Percentiles rank a stretch among this genome's conserved stretches.
Conservation (phyloP, 2,113 vertebrate species). For the Scytalopus superciliaris region DNA sequence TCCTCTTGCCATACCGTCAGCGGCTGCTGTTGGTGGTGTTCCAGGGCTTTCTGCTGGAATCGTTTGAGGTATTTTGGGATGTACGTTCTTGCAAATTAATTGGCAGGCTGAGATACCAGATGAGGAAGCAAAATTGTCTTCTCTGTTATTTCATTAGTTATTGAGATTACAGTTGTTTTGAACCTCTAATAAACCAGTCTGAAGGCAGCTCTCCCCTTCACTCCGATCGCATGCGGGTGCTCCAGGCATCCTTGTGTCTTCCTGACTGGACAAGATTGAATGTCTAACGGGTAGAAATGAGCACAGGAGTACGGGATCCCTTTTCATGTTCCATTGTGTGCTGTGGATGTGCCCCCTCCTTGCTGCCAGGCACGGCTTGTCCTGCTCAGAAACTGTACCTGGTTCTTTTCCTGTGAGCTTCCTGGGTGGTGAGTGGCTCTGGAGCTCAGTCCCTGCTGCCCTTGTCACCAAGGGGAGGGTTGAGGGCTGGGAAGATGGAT, state of each 20-base stretch:
- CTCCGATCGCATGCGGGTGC: neutral
- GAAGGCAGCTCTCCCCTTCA: neutral
- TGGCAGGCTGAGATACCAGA: conserved; percentile 9
- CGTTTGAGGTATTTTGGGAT: conserved; percentile 8
- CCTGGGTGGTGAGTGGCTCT: fast-evolving
- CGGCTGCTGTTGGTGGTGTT: neutral
- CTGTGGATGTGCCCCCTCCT: neutral
- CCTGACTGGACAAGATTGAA: neutral
- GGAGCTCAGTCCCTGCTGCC: neutral
- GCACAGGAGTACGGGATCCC: neutral
- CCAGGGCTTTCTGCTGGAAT: conserved; percentile 20
- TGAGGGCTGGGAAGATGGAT: fast-evolving
- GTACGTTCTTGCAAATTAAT: neutral
- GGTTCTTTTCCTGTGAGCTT: neutral
- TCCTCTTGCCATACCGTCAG: fast-evolving
- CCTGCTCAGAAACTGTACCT: neutral
- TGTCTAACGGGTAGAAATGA: neutral
- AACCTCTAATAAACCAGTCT: neutral
- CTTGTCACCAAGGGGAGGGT: fast-evolving
- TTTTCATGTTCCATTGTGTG: neutral
- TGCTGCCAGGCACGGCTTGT: fast-evolving
- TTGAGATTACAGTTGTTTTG: neutral
- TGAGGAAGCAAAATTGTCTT: neutral
- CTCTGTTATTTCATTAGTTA: neutral
- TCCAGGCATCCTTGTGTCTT: neutral